Base-by-base conservation (phyloP, 1,140 invertebrate species). In the Aphis craccivora region DNA sequence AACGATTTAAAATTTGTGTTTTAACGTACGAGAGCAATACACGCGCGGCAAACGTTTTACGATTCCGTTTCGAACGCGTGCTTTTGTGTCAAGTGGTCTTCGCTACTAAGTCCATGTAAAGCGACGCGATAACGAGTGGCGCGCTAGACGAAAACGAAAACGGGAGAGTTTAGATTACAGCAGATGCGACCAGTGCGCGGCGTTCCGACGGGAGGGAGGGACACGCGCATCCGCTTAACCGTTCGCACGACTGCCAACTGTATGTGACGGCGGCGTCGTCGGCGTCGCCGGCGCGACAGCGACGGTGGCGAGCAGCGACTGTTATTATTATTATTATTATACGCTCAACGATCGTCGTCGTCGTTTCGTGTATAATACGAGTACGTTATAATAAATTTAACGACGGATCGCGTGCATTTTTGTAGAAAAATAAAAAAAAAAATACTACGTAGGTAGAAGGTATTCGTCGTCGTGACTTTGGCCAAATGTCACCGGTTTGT, bases 221-320 rank as follows among this genome's bases (percentile, higher is more conserved):
- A 53, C 55, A 43, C 91, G 91, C 81, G 91, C 91, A 93, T 93
- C 81, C 91, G 91, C 91, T 48, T 93, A 86, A 83, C 91, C 91
- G 67, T 51, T 93, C 76, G 76, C 91, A 93, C 91, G 91, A 93
- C 91, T 93, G 91, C 91, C 91, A 93, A 93, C 91, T 43, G 91
- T 86, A 25, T 35, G 14, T 40, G 88, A 37, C 88, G 51, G 88
- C 88, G 88, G 23, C 60, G 60, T 76, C 43, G 30, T 14, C 84
- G 84, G 30, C 60, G 37, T 40, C 37, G 37, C 37, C 37, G 37
- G 37, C 37, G 37, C 37, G 60, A 20, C 60, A n/a, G 30, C n/a
- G 60, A 35, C 60, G 60, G 30, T 76, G 60, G 60, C 60, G 60
- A 76, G 30, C n/a, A 30, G 60, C 60, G 60, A 76, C 60, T 76